Evolutionary conservation across 35 echinoderm and acorn worm genomes (phyloP).

Genomic region (Chiridota heheva): DNA sequence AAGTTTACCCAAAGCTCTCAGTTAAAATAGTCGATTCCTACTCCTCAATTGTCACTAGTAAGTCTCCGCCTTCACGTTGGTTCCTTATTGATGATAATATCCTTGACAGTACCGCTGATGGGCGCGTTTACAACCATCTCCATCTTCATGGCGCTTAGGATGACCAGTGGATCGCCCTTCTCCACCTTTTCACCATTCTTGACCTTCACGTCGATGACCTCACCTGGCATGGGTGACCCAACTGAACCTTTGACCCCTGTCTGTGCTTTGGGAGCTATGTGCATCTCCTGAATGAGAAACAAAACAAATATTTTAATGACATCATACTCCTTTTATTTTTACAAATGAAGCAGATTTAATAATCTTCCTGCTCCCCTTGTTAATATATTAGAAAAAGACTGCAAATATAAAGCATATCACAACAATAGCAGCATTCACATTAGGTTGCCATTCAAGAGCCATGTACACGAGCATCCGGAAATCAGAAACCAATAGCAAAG

Average conservation of each 20-base stretch:
- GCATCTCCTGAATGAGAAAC: conserved; percentile 61
- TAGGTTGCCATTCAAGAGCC: too few relatives aligned
- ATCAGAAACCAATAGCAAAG: too few relatives aligned
- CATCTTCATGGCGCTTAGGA: conserved; percentile 99
- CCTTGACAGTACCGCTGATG: conserved; percentile 74
- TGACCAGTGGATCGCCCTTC: conserved; percentile 81
- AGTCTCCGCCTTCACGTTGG: conserved; percentile 83
- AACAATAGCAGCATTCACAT: too few relatives aligned
- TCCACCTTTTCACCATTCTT: conserved; percentile 73
- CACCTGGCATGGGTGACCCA: conserved; percentile 90
- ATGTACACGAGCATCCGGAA: too few relatives aligned
- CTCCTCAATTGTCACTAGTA: conserved; percentile 85
- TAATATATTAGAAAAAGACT: too few relatives aligned
- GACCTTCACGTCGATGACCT: conserved; percentile 82
- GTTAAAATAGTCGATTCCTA: too few relatives aligned
- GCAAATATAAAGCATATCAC: too few relatives aligned
- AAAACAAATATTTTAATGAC: too few relatives aligned
- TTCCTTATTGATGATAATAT: conserved; percentile 62
- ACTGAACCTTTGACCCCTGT: conserved; percentile 87
- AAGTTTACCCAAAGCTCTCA: too few relatives aligned
- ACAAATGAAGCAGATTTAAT: too few relatives aligned
- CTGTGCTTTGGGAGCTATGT: conserved; percentile 87
- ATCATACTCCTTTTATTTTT: too few relatives aligned
- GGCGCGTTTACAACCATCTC: conserved; percentile 98
- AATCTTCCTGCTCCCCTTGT: too few relatives aligned